Percentiles rank a stretch among this genome's conserved stretches.
Conservation (phyloP, 2,888 invertebrate species). For the Pemphredon lugubris region DNA sequence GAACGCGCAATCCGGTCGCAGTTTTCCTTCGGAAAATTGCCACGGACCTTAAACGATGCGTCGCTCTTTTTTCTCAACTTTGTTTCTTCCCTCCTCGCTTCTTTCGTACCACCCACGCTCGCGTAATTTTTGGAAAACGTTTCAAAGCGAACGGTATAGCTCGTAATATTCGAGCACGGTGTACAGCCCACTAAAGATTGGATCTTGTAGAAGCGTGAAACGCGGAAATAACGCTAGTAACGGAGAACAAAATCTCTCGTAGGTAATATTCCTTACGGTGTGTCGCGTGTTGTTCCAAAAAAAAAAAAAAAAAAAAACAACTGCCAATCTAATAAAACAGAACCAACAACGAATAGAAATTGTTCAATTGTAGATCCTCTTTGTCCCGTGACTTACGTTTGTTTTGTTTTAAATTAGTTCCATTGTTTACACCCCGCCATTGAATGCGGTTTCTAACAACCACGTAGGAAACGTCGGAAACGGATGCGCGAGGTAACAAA, state of each 20-base stretch:
- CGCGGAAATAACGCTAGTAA: background rate
- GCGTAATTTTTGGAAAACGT: background rate
- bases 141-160: background rate
- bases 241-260: background rate
- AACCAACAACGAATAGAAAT: no score
- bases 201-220: background rate
- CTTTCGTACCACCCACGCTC: background rate
- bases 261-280: no score
- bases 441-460: conserved; percentile 7
- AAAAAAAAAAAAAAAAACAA: no score
- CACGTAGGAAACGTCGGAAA: conserved; percentile 28
- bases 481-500: conserved; percentile 36
- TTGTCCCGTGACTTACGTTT: no score
- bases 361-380: no score
- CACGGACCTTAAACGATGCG: background rate
- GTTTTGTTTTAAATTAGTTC: no score
- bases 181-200: background rate
- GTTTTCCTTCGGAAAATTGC: conserved; percentile 7
- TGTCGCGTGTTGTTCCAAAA: no score
- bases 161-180: conserved; percentile 4
- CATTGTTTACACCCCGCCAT: background rate
- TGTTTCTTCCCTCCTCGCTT: background rate
- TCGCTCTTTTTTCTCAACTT: background rate
- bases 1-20: conserved; percentile 10
- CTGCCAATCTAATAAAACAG: no score